These are phyloP conservation scores for Coenonympha arcania DNA, from an alignment of 2,888 invertebrate species.

Conservation along the genomic window DNA sequence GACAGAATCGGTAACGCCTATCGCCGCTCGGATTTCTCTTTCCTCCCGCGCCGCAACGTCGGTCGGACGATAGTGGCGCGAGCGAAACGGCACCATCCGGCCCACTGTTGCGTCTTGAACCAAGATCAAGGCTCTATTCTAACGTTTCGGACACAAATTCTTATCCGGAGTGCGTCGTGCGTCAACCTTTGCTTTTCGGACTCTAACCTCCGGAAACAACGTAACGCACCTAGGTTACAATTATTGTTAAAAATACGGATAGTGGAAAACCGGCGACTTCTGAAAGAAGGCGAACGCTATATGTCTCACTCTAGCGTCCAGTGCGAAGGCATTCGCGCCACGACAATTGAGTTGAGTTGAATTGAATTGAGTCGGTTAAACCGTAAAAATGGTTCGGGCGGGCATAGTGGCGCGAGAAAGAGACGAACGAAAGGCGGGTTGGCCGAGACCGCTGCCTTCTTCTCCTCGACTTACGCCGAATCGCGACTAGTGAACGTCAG, in stretches of 20 bases:
- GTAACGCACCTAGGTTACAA: conserved; percentile 3
- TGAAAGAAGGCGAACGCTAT: conserved; percentile 55
- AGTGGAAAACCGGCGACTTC: conserved; percentile 37
- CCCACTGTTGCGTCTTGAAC: conserved; percentile 63
- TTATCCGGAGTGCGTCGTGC: conserved; percentile 50
- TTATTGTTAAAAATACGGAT: conserved; percentile 8
- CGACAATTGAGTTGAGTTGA: conserved; percentile 75
- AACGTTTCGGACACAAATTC: conserved; percentile 59
- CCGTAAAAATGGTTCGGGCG: conserved; percentile 72
- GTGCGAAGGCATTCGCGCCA: conserved; percentile 69
- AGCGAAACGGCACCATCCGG: conserved; percentile 56
- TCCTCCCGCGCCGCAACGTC: conserved; percentile 41
- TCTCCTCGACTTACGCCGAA: conserved; percentile 70
- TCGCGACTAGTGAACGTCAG: conserved; percentile 72
- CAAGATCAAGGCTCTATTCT: conserved; percentile 69
- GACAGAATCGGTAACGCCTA: conserved; percentile 65
- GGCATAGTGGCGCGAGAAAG: conserved; percentile 66
- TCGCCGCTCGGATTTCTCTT: conserved; percentile 56
- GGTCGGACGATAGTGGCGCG: conserved; percentile 68
- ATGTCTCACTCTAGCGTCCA: conserved; percentile 71
- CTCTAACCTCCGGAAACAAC: conserved; percentile 22
- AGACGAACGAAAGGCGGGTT: conserved; percentile 73
- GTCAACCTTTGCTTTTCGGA: conserved; percentile 31
- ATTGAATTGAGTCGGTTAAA: conserved; percentile 74
- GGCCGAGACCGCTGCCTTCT: conserved; percentile 73